Conservation (phyloP, 1,140 invertebrate genomes). For the Drosophila nannoptera region DNA sequence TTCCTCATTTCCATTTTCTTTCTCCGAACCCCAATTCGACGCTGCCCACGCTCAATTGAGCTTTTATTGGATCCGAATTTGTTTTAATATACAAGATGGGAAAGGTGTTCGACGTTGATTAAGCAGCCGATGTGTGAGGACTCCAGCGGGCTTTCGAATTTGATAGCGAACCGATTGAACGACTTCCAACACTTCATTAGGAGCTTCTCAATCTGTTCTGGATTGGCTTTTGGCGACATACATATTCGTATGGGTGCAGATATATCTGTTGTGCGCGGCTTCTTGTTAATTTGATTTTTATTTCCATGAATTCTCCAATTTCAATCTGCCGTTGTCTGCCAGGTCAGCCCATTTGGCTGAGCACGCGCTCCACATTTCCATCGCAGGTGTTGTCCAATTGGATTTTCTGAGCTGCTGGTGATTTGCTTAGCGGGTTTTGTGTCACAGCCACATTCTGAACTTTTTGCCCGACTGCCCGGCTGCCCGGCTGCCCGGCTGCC, state of each 20-base stretch:
- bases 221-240: no score
- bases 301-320: constrained; percentile 49
- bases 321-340: constrained; percentile 23
- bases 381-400: constrained; percentile 56
- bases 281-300: constrained; percentile 31
- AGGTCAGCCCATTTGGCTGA: constrained; percentile 37
- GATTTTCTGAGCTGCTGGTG: constrained; percentile 12
- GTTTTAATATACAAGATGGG: no score
- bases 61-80: not conserved
- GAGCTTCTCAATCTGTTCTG: no score
- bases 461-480: constrained; percentile 4
- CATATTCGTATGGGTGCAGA: no score
- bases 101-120: no score
- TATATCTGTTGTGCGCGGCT: not conserved
- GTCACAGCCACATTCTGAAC: constrained; percentile 42
- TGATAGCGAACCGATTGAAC: no score
- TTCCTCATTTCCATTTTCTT: constrained; percentile 18
- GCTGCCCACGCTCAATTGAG: constrained; percentile 14
- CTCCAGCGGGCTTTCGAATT: no score
- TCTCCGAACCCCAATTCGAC: constrained; percentile 9
- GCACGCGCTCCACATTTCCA: constrained; percentile 56
- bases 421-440: constrained; percentile 21
- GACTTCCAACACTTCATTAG: no score
- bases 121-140: no score
- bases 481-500: no score